phyloP scores from a whole-genome alignment of 2,888 invertebrate species.

The Lycophotia porphyrea region DNA sequence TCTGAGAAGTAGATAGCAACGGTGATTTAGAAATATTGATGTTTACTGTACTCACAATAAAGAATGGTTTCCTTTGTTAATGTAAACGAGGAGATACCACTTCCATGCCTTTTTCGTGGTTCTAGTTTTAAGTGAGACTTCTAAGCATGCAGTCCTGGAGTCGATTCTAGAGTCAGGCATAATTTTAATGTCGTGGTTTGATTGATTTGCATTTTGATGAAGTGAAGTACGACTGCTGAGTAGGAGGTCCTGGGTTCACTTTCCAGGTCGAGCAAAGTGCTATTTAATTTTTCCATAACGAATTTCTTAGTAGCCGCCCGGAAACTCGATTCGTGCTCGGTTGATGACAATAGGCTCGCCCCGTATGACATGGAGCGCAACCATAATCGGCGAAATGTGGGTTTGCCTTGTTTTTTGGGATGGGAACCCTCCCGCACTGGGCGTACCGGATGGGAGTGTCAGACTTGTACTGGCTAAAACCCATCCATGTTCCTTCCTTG shows the following conservation, averaged over 20 bases:
- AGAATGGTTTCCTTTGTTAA: neutral
- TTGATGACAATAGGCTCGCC: neutral
- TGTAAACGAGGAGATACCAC: neutral
- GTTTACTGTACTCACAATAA: conserved; percentile 3
- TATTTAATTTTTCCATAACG: neutral
- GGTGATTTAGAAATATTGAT: conserved; percentile 20
- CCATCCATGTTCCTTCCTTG: too few relatives aligned
- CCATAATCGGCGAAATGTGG: neutral
- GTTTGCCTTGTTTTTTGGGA: too few relatives aligned
- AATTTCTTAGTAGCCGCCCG: neutral
- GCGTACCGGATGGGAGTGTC: too few relatives aligned
- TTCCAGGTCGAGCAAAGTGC: neutral
- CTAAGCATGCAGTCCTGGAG: too few relatives aligned
- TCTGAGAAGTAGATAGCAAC: conserved; percentile 11
- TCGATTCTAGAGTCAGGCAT: neutral
- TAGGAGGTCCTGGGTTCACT: too few relatives aligned
- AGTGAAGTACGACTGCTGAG: too few relatives aligned
- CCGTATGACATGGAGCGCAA: neutral
- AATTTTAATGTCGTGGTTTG: too few relatives aligned
- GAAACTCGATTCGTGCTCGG: neutral
- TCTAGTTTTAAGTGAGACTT: neutral
- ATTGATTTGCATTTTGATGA: too few relatives aligned
- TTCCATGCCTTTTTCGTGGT: too few relatives aligned
- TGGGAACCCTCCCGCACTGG: too few relatives aligned
- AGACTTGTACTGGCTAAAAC: too few relatives aligned